Percentiles rank a stretch among this genome's conserved stretches.
These are phyloP conservation scores for Idaea dimidiata DNA, from an alignment of 2,888 invertebrate genomes.

Conservation along the genomic window DNA sequence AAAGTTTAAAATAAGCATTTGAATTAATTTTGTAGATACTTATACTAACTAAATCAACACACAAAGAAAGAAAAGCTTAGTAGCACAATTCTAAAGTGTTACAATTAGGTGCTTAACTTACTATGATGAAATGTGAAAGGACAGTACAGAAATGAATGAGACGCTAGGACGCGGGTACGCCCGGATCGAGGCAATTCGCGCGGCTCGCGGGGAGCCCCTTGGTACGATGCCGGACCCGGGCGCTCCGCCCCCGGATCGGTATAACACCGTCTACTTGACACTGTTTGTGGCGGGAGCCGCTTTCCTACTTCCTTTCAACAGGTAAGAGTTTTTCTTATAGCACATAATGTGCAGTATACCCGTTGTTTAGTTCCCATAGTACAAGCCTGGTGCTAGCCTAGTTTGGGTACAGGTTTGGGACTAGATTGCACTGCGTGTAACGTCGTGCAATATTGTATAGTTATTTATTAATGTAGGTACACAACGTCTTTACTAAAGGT, in stretches of 20 bases:
- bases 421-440: no score
- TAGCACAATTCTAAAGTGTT: no score
- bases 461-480: no score
- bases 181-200: slow-evolving; percentile 80
- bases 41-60: not conserved
- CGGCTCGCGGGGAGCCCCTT: slow-evolving; percentile 73
- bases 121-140: slow-evolving; percentile 23
- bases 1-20: not conserved
- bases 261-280: slow-evolving; percentile 86
- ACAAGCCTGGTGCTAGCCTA: no score
- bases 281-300: slow-evolving; percentile 93
- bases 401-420: no score
- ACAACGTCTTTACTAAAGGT: no score
- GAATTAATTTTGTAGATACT: not conserved
- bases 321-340: slow-evolving; percentile 72
- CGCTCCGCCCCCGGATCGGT: slow-evolving; percentile 85
- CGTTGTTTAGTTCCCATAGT: not conserved
- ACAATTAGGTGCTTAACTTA: not conserved
- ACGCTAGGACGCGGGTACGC: slow-evolving; percentile 84
- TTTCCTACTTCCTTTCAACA: slow-evolving; percentile 95
- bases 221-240: slow-evolving; percentile 66
- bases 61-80: not conserved
- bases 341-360: slow-evolving; percentile 2
- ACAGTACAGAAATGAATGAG: slow-evolving; percentile 78
- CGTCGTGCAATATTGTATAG: no score